Evolutionary conservation across 2,888 invertebrate species (phyloP).

Genomic region (Melolontha melolontha): DNA sequence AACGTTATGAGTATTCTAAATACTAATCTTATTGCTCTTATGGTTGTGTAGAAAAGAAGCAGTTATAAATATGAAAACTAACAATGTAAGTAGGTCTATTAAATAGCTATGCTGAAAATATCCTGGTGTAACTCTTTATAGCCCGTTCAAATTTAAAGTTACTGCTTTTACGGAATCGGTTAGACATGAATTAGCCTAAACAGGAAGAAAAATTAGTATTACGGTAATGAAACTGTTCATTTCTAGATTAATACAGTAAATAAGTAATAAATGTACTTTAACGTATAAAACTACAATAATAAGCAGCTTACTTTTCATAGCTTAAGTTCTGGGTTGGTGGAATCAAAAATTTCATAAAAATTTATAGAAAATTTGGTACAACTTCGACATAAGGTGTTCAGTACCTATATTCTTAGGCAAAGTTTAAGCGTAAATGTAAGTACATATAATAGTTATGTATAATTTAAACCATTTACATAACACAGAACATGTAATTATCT

Average conservation of each 20-base stretch:
- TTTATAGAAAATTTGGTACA: not conserved
- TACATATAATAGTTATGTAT: not conserved
- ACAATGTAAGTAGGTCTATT: conserved; percentile 37
- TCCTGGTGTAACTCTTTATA: conserved; percentile 17
- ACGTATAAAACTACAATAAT: not conserved
- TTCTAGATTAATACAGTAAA: too few species aligned
- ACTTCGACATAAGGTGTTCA: conserved; percentile 13
- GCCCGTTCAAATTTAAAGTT: conserved; percentile 32
- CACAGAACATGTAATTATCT: too few species aligned
- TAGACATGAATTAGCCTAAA: conserved; percentile 28
- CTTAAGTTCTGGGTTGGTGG: conserved; percentile 37
- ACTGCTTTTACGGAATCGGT: conserved; percentile 37
- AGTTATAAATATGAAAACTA: conserved; percentile 30
- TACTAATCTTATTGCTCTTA: conserved; percentile 34
- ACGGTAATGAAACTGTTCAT: conserved; percentile 18
- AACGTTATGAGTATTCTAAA: conserved; percentile 4
- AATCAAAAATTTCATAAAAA: conserved; percentile 36
- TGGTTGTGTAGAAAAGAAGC: conserved; percentile 26
- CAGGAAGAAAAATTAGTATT: conserved; percentile 38
- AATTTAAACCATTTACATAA: too few species aligned
- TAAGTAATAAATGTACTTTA: too few species aligned
- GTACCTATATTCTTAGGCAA: conserved; percentile 21
- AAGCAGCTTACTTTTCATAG: conserved; percentile 8
- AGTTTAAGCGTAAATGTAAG: conserved; percentile 29
- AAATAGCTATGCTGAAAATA: conserved; percentile 27